Percentiles rank a stretch among this genome's conserved stretches.
phyloP scores from a whole-genome alignment of 2,113 vertebrate species.

The Macrotus californicus region DNA sequence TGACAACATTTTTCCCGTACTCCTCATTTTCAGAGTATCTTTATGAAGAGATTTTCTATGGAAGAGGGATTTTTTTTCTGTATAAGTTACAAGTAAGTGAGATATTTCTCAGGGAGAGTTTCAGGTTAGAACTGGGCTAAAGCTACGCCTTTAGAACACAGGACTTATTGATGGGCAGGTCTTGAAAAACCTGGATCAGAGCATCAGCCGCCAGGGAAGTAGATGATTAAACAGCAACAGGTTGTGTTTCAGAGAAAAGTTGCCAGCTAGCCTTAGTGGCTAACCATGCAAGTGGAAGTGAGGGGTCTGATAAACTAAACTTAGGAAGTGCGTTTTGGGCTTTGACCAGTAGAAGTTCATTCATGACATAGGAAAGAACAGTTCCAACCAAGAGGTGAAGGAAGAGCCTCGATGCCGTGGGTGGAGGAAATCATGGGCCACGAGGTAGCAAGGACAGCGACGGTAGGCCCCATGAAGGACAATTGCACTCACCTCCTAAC shows the following conservation, averaged over 20 bases:
- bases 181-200: no score
- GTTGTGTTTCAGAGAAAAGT: not conserved
- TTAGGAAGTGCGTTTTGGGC: not conserved
- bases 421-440: not conserved
- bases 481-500: not conserved
- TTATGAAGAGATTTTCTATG: not conserved
- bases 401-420: not conserved
- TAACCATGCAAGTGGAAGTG: no score
- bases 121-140: not conserved
- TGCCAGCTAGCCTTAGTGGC: not conserved
- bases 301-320: not conserved
- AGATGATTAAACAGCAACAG: not conserved
- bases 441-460: not conserved
- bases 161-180: not conserved
- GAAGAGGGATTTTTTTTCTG: not conserved
- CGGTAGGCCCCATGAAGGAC: accelerated
- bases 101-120: not conserved
- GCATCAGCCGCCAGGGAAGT: not conserved
- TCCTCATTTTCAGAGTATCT: not conserved
- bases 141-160: not conserved
- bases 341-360: not conserved
- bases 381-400: not conserved
- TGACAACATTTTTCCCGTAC: not conserved
- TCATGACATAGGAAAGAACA: not conserved
- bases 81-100: not conserved